Conservation (phyloP, 92 coral and sea anemone genomes). For the Montipora capitata region DNA sequence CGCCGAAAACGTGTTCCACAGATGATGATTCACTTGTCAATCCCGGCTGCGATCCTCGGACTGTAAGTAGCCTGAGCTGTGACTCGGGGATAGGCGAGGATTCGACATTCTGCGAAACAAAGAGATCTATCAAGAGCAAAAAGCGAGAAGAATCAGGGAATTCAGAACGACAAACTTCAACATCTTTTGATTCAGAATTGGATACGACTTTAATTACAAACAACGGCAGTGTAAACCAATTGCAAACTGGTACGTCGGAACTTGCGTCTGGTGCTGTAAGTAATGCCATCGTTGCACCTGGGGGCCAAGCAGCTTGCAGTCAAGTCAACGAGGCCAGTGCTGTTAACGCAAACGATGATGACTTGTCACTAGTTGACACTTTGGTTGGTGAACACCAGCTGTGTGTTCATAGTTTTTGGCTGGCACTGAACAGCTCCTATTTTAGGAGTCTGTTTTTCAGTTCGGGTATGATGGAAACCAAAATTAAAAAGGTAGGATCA, state of each 20-base stretch:
- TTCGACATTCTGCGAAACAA: background rate
- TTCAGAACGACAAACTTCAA: background rate
- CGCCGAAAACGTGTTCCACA: background rate
- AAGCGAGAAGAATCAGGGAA: conserved; percentile 32
- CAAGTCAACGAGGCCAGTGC: background rate
- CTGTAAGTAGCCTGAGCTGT: conserved; percentile 40
- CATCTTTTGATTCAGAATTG: background rate
- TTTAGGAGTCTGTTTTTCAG: conserved; percentile 90
- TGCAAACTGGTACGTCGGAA: conserved; percentile 11
- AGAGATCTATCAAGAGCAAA: conserved; percentile 39
- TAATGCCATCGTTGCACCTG: background rate
- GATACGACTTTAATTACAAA: conserved; percentile 12
- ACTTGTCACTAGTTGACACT: conserved; percentile 36
- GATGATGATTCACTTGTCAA: background rate
- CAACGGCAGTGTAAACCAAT: conserved; percentile 15
- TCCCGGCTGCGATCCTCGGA: conserved; percentile 36
- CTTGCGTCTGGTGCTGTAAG: conserved; percentile 2
- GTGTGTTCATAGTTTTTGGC: conserved; percentile 91
- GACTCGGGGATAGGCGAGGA: conserved; percentile 46
- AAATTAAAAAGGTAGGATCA: conserved; percentile 78
- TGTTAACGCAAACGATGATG: conserved; percentile 8
- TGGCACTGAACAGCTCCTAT: conserved; percentile 89
- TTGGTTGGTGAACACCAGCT: conserved; percentile 83
- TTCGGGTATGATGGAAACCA: conserved; percentile 92
- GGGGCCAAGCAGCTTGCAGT: background rate